phyloP scores from a whole-genome alignment of 2,797 vertebrate genomes.

The Cossypha polioptera region DNA sequence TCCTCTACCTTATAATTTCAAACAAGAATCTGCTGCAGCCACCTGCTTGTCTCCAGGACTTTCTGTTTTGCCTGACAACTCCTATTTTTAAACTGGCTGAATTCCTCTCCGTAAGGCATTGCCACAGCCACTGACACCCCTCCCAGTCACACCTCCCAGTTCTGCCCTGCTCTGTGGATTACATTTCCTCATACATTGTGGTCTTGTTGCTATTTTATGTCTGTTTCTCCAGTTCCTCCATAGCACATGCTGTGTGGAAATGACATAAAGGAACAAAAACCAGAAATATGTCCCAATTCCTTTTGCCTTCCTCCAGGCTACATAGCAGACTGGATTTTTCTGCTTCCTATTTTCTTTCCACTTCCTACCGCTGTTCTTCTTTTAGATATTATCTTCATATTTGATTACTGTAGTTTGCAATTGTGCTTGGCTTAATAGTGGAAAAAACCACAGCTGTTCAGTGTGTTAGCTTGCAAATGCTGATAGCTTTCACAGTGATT shows the following conservation, averaged over 20 bases:
- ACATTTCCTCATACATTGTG: accelerated
- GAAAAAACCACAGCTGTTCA: background rate
- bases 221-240: background rate
- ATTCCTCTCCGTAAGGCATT: background rate
- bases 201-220: background rate
- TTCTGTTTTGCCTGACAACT: conserved; percentile 37
- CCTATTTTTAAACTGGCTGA: conserved; percentile 45
- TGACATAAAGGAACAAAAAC: background rate
- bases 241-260: background rate
- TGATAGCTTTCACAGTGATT: background rate
- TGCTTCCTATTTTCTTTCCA: background rate
- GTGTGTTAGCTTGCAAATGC: background rate
- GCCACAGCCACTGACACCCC: background rate
- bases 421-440: background rate
- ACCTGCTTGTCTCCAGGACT: conserved; percentile 4
- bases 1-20: background rate
- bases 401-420: background rate
- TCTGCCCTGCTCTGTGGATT: background rate
- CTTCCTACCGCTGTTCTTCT: background rate
- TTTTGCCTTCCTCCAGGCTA: background rate
- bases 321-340: background rate
- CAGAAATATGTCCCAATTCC: background rate
- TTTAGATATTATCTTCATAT: background rate
- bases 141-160: background rate
- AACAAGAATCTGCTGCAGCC: conserved; percentile 13